phyloP scores from a whole-genome alignment of 2,113 vertebrate species.

The Bombycilla garrulus region DNA sequence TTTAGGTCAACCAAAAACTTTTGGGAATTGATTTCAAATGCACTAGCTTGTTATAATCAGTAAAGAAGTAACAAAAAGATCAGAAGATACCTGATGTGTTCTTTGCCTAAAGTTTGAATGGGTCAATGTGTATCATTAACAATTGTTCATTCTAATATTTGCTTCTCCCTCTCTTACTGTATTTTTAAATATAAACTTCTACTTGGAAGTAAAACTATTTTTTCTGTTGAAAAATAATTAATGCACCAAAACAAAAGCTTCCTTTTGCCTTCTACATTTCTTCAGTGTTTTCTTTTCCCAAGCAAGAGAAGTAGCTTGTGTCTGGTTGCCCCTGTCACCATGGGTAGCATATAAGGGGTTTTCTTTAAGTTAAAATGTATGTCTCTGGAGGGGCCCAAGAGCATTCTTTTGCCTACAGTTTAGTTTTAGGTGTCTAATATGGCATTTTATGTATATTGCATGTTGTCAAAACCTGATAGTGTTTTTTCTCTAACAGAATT shows the following conservation, averaged over 20 bases:
- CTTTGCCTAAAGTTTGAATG: background rate
- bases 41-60: background rate
- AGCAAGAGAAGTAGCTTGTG: background rate
- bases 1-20: background rate
- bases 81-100: background rate
- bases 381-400: background rate
- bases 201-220: background rate
- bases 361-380: background rate
- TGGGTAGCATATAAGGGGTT: background rate
- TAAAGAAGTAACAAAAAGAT: background rate
- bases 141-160: background rate
- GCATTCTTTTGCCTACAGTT: background rate
- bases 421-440: background rate
- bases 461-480: background rate
- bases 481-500: background rate
- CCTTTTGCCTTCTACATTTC: background rate
- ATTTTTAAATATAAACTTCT: background rate
- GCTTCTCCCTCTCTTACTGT: background rate
- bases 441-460: background rate
- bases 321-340: background rate
- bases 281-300: background rate
- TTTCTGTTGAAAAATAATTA: background rate
- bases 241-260: background rate
- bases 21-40: background rate
- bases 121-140: background rate